phyloP scores from a whole-genome alignment of 2,797 vertebrate species.

The Hirundo rustica region DNA sequence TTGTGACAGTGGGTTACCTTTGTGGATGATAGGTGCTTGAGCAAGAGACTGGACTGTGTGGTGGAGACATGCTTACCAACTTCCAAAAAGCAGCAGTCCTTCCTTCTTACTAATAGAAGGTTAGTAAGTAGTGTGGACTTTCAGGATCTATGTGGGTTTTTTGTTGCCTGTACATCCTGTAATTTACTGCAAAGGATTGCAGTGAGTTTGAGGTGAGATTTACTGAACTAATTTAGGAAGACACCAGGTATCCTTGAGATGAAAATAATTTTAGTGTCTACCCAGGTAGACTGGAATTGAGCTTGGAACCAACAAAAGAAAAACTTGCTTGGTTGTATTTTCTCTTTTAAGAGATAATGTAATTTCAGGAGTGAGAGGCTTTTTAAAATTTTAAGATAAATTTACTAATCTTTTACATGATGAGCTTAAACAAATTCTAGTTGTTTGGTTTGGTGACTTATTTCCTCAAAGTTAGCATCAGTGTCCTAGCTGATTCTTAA shows the following conservation, averaged over 20 bases:
- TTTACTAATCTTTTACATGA: neutral
- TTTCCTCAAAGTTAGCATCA: neutral
- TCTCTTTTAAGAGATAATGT: neutral
- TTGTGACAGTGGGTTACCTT: neutral
- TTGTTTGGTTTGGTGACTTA: neutral
- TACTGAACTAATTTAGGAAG: neutral
- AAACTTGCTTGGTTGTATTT: neutral
- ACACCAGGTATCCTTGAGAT: neutral
- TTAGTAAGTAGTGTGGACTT: neutral
- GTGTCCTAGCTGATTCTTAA: neutral
- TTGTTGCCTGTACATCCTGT: neutral
- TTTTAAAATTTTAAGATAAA: neutral
- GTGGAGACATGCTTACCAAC: neutral
- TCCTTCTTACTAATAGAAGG: neutral
- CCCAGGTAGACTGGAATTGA: neutral
- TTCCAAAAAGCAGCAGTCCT: neutral
- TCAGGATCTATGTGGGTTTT: fast-evolving
- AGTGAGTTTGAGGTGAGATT: neutral
- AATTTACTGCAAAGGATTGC: neutral
- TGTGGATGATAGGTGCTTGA: neutral
- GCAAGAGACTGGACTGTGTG: neutral
- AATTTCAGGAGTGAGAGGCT: neutral
- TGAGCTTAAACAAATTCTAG: neutral
- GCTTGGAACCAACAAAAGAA: neutral
- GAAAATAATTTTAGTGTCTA: neutral